Conservation (phyloP, 2,113 vertebrate genomes). For the Grallaria varia region DNA sequence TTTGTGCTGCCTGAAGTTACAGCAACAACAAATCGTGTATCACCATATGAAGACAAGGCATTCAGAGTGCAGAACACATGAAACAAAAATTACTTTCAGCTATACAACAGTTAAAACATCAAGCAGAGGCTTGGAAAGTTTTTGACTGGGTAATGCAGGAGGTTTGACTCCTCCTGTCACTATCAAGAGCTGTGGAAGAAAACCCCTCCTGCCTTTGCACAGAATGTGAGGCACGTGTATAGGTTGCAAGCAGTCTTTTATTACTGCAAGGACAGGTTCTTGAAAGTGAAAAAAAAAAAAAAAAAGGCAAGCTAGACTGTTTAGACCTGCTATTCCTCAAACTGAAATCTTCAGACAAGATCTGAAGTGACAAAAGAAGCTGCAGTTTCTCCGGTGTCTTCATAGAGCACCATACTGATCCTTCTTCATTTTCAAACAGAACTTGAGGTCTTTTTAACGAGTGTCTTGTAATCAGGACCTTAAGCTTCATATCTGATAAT, state of each 20-base stretch:
- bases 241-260: neutral
- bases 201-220: neutral
- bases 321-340: neutral
- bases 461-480: neutral
- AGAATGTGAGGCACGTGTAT: neutral
- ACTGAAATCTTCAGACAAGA: neutral
- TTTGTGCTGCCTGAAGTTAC: neutral
- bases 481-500: neutral
- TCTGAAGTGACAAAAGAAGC: neutral
- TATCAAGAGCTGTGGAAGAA: neutral
- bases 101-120: neutral
- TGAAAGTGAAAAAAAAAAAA: neutral
- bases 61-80: neutral
- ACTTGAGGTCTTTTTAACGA: neutral
- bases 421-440: neutral
- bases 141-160: neutral
- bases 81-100: neutral
- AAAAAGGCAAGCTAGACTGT: neutral
- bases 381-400: neutral
- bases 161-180: neutral
- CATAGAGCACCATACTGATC: neutral
- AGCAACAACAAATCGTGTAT: accelerated
- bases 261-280: neutral
- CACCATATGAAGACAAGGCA: neutral
- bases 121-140: neutral